These are phyloP conservation scores for Ips nitidus DNA, from an alignment of 1,140 invertebrate species.

Conservation along the genomic window DNA sequence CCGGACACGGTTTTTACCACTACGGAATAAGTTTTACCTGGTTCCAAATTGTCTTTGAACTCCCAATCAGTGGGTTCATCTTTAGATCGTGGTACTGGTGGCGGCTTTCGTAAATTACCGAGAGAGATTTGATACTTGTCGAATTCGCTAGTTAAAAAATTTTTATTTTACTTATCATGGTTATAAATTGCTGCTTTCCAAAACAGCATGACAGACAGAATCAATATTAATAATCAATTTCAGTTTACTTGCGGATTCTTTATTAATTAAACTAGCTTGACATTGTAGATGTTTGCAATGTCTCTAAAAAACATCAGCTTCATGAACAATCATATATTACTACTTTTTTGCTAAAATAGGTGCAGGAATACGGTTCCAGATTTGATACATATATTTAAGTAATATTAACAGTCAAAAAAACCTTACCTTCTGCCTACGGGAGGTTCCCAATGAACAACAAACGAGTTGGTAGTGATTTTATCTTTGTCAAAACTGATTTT, in stretches of 20 bases:
- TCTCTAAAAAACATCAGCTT: no score
- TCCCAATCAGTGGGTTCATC: conserved; percentile 68
- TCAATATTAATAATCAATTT: no score
- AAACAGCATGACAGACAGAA: no score
- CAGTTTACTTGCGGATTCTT: no score
- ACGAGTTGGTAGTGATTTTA: conserved; percentile 74
- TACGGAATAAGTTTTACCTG: conserved; percentile 85
- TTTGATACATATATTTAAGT: neutral
- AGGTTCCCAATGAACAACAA: conserved; percentile 81
- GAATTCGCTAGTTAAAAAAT: conserved; percentile 67
- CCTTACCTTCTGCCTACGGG: conserved; percentile 70
- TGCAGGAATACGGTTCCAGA: no score
- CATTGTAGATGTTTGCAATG: no score
- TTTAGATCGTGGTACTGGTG: conserved; percentile 63
- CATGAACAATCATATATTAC: no score
- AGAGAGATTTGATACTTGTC: conserved; percentile 87
- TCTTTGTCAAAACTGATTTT: conserved; percentile 80
- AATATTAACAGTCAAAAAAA: conserved; percentile 21
- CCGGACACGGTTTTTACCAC: conserved; percentile 90
- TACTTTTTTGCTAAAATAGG: no score
- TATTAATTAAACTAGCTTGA: no score
- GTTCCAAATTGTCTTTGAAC: conserved; percentile 81
- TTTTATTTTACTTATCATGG: neutral
- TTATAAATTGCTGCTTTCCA: no score
- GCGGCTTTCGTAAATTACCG: conserved; percentile 65